Percentiles rank a stretch among this genome's conserved stretches.
phyloP scores from a whole-genome alignment of 2,888 invertebrate genomes.

The Diadegma fenestrale region DNA sequence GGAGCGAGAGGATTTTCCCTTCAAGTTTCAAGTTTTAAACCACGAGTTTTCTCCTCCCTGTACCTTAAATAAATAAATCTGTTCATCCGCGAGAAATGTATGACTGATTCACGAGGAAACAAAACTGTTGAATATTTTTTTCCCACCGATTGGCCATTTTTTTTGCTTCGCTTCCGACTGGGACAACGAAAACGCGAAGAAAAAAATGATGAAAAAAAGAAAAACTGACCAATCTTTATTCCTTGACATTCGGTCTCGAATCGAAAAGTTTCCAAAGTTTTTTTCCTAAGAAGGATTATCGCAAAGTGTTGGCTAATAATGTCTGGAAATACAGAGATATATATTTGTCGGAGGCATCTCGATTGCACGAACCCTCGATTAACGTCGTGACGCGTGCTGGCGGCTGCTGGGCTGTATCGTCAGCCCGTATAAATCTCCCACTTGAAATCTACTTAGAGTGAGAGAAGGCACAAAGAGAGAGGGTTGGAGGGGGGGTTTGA shows the following conservation, averaged over 20 bases:
- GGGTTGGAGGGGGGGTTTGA: conserved; percentile 6
- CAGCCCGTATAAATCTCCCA: conserved; percentile 78
- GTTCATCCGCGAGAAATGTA: conserved; percentile 78
- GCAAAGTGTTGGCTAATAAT: conserved; percentile 59
- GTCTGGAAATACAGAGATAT: background rate
- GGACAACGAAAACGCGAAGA: background rate
- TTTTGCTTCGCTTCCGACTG: conserved; percentile 44
- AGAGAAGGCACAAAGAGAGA: conserved; percentile 51
- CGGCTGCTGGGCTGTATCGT: conserved; percentile 71
- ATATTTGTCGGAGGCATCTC: conserved; percentile 55
- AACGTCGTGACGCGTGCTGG: conserved; percentile 68
- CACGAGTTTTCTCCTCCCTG: conserved; percentile 59
- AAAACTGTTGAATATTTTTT: conserved; percentile 84
- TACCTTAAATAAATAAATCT: conserved; percentile 34
- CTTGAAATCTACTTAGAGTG: conserved; percentile 78
- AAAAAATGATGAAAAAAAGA: background rate
- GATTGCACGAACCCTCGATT: conserved; percentile 69
- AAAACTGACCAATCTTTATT: background rate
- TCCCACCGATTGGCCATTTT: conserved; percentile 69
- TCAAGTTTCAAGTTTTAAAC: conserved; percentile 77
- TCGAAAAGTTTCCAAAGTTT: conserved; percentile 15
- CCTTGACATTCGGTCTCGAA: background rate
- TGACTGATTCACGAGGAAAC: conserved; percentile 85
- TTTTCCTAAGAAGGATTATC: conserved; percentile 50
- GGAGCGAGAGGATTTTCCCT: conserved; percentile 73